phyloP scores from a whole-genome alignment of 2,888 invertebrate genomes.

The Watsonalla cultraria region DNA sequence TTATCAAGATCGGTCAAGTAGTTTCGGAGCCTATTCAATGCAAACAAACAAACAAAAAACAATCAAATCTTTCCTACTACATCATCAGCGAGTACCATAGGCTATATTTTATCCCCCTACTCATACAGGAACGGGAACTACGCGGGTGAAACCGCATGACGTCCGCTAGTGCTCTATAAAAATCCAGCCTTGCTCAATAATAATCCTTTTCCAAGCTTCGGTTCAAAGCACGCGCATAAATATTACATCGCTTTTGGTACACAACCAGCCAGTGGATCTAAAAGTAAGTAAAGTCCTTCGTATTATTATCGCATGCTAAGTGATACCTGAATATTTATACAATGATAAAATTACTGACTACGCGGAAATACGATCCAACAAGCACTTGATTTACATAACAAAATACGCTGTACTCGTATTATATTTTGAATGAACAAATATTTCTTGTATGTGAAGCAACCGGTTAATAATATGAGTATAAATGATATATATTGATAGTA shows the following conservation, averaged over 20 bases:
- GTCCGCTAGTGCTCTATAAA: no score
- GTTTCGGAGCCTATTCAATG: no score
- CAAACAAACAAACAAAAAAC: no score
- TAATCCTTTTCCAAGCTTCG: not conserved
- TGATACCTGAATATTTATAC: constrained; percentile 61
- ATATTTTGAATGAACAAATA: constrained; percentile 17
- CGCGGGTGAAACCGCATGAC: no score
- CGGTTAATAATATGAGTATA: no score
- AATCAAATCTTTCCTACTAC: no score
- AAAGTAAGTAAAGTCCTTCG: constrained; percentile 22
- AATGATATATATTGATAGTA: no score
- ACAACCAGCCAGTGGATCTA: constrained; percentile 15
- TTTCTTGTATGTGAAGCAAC: constrained; percentile 2
- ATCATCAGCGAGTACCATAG: no score
- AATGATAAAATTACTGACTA: constrained; percentile 47
- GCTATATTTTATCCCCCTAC: no score
- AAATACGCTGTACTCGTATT: constrained; percentile 7
- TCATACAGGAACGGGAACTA: no score
- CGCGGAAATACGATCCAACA: constrained; percentile 40
- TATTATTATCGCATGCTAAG: constrained; percentile 63
- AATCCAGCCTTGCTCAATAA: no score
- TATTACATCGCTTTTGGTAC: constrained; percentile 30
- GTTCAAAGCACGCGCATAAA: constrained; percentile 2
- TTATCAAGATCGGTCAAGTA: no score
- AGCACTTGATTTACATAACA: constrained; percentile 47